A percentile compares a stretch with the other conserved stretches of the same genome.
Evolutionary conservation across 2,888 invertebrate genomes (phyloP).

Genomic region (Andrena flavipes): DNA sequence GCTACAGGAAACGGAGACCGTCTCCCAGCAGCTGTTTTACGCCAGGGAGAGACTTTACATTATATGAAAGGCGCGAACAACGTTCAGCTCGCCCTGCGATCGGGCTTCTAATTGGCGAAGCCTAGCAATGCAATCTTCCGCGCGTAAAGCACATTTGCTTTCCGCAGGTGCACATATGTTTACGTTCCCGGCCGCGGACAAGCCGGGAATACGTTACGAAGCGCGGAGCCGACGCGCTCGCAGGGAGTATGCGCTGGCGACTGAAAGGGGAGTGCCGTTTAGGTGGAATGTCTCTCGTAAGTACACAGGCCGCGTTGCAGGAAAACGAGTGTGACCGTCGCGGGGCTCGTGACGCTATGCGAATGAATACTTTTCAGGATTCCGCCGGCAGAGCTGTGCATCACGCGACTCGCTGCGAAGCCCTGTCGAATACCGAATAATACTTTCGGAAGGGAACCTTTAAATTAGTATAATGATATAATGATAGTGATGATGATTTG

Average conservation of each 20-base stretch:
- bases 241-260: conserved; percentile 41
- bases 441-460: not conserved
- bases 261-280: conserved; percentile 52
- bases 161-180: conserved; percentile 58
- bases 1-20: conserved; percentile 21
- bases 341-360: conserved; percentile 47
- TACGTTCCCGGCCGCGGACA: conserved; percentile 46
- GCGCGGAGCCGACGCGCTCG: not conserved
- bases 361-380: conserved; percentile 19
- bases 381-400: not conserved
- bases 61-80: conserved; percentile 10
- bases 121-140: conserved; percentile 39
- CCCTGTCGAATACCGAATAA: not conserved
- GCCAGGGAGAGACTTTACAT: conserved; percentile 13
- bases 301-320: conserved; percentile 15
- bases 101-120: conserved; percentile 41
- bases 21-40: conserved; percentile 45
- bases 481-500: not conserved
- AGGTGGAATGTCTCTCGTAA: conserved; percentile 46
- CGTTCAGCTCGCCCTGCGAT: conserved; percentile 25
- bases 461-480: too few relatives aligned
- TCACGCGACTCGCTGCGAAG: not conserved
- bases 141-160: conserved; percentile 29
- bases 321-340: conserved; percentile 8
- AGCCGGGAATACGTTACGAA: conserved; percentile 55